Conservation (phyloP, 23 tunicate genomes). For the Ascidia mentula region DNA sequence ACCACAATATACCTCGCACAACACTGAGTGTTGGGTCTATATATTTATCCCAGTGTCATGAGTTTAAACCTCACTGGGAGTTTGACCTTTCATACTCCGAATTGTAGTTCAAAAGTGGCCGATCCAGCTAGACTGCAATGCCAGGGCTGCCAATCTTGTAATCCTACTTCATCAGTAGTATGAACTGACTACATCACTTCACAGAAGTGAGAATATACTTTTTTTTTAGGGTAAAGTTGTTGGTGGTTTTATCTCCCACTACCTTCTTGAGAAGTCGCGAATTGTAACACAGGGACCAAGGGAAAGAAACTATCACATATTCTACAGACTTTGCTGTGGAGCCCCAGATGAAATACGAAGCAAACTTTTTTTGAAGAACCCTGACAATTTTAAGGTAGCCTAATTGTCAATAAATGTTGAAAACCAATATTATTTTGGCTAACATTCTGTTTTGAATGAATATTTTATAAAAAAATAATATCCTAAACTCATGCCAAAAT, state of each 20-base stretch:
- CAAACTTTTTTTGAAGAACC: constrained; percentile 57
- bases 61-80: too few relatives aligned
- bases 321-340: constrained; percentile 91
- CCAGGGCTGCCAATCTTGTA: too few relatives aligned
- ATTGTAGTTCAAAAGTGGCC: too few relatives aligned
- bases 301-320: constrained; percentile 91
- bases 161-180: too few relatives aligned
- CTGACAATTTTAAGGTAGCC: constrained; percentile 72
- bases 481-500: background rate
- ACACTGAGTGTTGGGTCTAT: too few relatives aligned
- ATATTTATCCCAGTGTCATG: too few relatives aligned
- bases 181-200: too few relatives aligned
- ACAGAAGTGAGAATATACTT: background rate
- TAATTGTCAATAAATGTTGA: background rate
- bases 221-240: constrained; percentile 75
- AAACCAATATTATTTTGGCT: background rate
- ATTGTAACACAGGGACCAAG: constrained; percentile 72
- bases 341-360: constrained; percentile 68
- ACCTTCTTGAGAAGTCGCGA: constrained; percentile 85
- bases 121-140: too few relatives aligned
- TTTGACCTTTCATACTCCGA: too few relatives aligned
- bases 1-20: too few relatives aligned
- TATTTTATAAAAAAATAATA: background rate
- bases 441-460: too few relatives aligned
- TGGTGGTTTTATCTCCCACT: constrained; percentile 94